Evolutionary conservation across 2,888 invertebrate species (phyloP), one percentile per base, ranked within the genome.

Genomic region (Chloroclysta siterata): DNA sequence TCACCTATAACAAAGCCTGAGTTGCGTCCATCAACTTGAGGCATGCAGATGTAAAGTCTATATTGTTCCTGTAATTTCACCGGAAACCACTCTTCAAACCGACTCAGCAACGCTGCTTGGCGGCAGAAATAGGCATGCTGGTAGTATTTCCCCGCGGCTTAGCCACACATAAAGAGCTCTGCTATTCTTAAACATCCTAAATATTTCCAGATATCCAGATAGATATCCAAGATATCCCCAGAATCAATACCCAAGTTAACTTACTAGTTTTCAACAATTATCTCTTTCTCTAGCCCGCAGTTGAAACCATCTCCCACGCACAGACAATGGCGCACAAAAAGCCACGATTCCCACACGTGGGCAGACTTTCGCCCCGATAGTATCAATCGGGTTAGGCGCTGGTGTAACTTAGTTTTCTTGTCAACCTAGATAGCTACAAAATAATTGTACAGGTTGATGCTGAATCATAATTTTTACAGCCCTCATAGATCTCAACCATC

Each of bases 311-410:
- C 11, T 80, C 82, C 66, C 82, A 81, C 73, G 68, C 72, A 39
- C 58, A 54, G 10, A 82, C 79, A 83, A 83, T 77, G 54, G 11
- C 46, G 8, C 54, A 63, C 68, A 88, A 89, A 88, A 88, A 88
- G 70, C 65, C 74, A 76, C 53, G 77, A 52, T 74, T 89, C 89
- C 70, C 89, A 88, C 79, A 68, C 58, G 67, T 68, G 63, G 71
- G 69, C 67, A 65, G 70, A 89, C 89, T 89, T 89, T 89, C 89
- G 73, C 89, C 79, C 48, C 73, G 83, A 87, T 84, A 78, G 15
- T 72, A 87, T 88, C 88, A 80, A 80, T 76, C 75, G 77, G 74
- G 76, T 68, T 76, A 60, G 33, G 77, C 39, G 56, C 53, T 68
- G 72, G 66, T 70, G 68, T 74, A 74, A 72, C 68, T 71, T 64